Conservation (phyloP, 2,888 invertebrate genomes). For the Mystacides longicornis region DNA sequence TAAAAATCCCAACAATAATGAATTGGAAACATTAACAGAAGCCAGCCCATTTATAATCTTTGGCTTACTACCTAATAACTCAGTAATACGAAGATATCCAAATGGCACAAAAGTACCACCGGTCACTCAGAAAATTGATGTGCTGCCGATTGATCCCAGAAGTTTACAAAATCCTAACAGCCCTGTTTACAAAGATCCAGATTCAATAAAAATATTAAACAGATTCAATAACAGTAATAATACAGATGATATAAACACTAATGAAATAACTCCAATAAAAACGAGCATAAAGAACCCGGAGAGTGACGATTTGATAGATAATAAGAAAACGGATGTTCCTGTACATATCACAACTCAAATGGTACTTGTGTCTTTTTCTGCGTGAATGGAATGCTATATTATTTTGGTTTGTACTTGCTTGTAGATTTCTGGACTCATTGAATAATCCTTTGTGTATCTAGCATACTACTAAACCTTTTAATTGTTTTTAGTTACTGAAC, state of each 20-base stretch:
- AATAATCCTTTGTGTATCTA: too few relatives aligned
- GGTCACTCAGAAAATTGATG: slow-evolving; percentile 50
- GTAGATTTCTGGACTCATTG: too few relatives aligned
- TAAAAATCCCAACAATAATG: slow-evolving; percentile 61
- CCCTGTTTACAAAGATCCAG: slow-evolving; percentile 52
- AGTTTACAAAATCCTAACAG: slow-evolving; percentile 53
- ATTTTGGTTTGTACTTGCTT: too few relatives aligned
- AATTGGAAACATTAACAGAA: slow-evolving; percentile 59
- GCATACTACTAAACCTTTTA: too few relatives aligned
- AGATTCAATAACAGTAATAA: slow-evolving; percentile 35
- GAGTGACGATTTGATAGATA: slow-evolving; percentile 10
- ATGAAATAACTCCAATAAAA: slow-evolving; percentile 51
- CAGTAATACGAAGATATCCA: slow-evolving; percentile 70
- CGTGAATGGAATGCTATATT: slow-evolving; percentile 35
- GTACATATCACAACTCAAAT: slow-evolving; percentile 49
- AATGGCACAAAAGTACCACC: slow-evolving; percentile 74
- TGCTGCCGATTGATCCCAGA: slow-evolving; percentile 53
- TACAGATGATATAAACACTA: slow-evolving; percentile 57
- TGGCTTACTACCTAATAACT: slow-evolving; percentile 71
- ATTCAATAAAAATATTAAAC: slow-evolving; percentile 50
- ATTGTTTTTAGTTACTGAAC: too few relatives aligned
- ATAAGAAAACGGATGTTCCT: slow-evolving; percentile 42
- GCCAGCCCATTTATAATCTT: slow-evolving; percentile 66
- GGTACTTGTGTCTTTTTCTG: slow-evolving; percentile 49
- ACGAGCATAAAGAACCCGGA: slow-evolving; percentile 24